These are phyloP conservation scores for Sycobia sp. DNA, from an alignment of 1,140 invertebrate species.

Conservation along the genomic window DNA sequence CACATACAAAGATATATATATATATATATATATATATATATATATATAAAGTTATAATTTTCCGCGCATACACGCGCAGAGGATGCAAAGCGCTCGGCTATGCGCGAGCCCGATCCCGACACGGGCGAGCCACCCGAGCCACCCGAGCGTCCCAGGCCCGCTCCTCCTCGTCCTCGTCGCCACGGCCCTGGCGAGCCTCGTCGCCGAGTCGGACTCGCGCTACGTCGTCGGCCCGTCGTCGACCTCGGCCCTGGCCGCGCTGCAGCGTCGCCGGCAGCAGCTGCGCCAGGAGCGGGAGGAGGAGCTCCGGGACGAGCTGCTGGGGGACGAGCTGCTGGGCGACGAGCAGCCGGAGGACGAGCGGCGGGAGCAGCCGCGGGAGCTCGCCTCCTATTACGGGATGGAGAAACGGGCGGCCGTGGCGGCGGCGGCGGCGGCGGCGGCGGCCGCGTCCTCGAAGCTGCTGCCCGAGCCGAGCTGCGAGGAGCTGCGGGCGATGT, in stretches of 20 bases:
- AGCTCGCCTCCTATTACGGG: too few species aligned
- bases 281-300: not conserved
- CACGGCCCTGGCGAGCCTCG: slow-evolving; percentile 43
- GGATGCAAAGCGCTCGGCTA: slow-evolving; percentile 50
- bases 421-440: not conserved
- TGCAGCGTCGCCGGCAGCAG: too few species aligned
- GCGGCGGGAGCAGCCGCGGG: not conserved
- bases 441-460: slow-evolving; percentile 25
- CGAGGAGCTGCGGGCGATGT: slow-evolving; percentile 87
- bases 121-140: slow-evolving; percentile 47
- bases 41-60: too few species aligned
- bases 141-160: too few species aligned
- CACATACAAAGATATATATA: too few species aligned
- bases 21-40: too few species aligned
- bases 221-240: too few species aligned
- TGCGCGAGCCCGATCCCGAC: slow-evolving; percentile 49
- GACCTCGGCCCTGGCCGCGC: slow-evolving; percentile 45
- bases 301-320: not conserved
- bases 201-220: too few species aligned
- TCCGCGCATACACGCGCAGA: too few species aligned
- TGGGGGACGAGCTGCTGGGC: slow-evolving; percentile 27
- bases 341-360: too few species aligned
- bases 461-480: slow-evolving; percentile 74
- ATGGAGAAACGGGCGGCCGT: too few species aligned
- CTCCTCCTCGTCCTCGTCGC: too few species aligned